Percentiles rank a stretch among this genome's conserved stretches.
phyloP scores from a whole-genome alignment of 2,113 vertebrate genomes.

The Ramphastos sulfuratus region DNA sequence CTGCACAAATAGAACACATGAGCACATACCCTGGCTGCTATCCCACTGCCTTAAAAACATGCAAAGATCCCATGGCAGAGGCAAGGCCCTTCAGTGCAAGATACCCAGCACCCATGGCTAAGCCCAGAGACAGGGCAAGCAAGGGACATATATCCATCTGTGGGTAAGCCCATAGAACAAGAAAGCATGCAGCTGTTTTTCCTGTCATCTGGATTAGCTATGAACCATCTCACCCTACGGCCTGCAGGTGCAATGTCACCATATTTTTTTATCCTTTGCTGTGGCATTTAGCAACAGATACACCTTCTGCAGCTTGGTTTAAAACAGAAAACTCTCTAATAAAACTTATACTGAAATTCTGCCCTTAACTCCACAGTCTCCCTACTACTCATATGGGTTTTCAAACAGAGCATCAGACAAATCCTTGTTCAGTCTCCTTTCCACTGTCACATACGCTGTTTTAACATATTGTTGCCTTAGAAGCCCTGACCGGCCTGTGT shows the following conservation, averaged over 20 bases:
- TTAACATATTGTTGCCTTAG: background rate
- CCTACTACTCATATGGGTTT: rapidly evolving
- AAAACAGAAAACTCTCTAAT: background rate
- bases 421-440: background rate
- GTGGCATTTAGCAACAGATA: background rate
- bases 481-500: background rate
- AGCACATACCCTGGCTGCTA: background rate
- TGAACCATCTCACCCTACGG: background rate
- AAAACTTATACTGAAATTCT: background rate
- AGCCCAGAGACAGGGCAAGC: background rate
- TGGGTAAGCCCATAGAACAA: background rate
- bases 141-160: rapidly evolving
- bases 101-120: background rate
- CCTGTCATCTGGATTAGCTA: background rate
- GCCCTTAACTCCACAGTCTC: background rate
- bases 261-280: background rate
- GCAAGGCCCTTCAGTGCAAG: background rate
- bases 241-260: background rate
- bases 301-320: background rate
- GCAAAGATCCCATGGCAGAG: background rate
- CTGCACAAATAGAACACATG: background rate
- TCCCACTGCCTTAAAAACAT: background rate
- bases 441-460: background rate
- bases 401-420: background rate
- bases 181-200: background rate